These are phyloP conservation scores for Manis crassicaudata DNA, from an alignment of 2,797 vertebrate species.

Conservation along the genomic window DNA sequence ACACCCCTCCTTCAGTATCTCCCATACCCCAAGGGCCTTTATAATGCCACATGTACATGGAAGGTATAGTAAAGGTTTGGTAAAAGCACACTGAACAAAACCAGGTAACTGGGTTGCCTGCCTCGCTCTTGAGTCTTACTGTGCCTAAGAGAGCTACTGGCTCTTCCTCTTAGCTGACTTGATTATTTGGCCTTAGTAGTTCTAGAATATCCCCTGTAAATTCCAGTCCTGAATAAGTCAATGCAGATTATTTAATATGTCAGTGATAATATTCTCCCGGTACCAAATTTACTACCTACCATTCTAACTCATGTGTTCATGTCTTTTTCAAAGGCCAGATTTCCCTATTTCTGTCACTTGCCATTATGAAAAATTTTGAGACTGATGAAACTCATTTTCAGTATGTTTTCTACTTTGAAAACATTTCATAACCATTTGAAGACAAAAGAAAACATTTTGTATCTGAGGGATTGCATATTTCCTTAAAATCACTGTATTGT, in stretches of 20 bases:
- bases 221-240: background rate
- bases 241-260: background rate
- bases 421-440: background rate
- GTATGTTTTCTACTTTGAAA: background rate
- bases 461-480: background rate
- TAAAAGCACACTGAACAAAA: background rate
- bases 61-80: background rate
- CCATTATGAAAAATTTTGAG: background rate
- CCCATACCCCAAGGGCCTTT: background rate
- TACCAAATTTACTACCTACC: background rate
- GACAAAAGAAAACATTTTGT: background rate
- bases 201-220: background rate
- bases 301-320: background rate
- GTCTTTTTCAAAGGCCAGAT: background rate
- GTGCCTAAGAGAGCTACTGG: background rate
- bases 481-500: background rate
- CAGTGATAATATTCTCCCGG: background rate
- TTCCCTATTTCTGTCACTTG: background rate
- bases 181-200: background rate
- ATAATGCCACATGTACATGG: accelerated
- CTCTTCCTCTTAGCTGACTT: background rate
- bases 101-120: background rate
- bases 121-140: background rate
- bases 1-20: background rate
- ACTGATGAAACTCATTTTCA: background rate